Percentiles rank a stretch among this genome's conserved stretches.
phyloP scores from a whole-genome alignment of 2,888 invertebrate species.

The Papilio elwesi region DNA sequence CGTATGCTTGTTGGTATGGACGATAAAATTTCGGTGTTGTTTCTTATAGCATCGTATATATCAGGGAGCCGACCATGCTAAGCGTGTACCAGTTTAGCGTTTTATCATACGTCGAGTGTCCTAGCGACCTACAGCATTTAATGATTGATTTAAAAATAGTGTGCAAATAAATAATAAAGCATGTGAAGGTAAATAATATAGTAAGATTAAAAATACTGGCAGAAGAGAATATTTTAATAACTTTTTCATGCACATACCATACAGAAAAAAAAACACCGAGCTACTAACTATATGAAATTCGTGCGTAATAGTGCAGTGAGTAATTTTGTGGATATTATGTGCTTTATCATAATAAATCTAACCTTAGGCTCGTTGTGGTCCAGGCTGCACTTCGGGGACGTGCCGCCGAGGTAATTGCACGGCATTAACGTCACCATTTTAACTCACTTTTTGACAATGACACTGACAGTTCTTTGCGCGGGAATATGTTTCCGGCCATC shows the following conservation, averaged over 20 bases:
- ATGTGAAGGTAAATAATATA: not conserved
- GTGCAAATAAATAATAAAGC: conserved; percentile 1
- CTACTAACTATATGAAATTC: not conserved
- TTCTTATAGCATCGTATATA: not conserved
- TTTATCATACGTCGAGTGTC: no score
- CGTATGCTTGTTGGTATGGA: conserved; percentile 61
- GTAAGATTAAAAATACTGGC: not conserved
- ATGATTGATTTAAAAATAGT: not conserved
- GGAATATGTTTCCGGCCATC: conserved; percentile 62
- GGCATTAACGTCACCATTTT: conserved; percentile 88
- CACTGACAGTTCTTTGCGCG: conserved; percentile 76
- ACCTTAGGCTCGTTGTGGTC: conserved; percentile 81
- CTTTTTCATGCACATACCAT: conserved; percentile 21
- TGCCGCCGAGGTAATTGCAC: conserved; percentile 86
- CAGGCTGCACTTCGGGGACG: conserved; percentile 81
- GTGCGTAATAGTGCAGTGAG: conserved; percentile 23
- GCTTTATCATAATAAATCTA: conserved; percentile 53
- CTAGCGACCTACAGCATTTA: not conserved
- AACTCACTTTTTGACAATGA: conserved; percentile 63
- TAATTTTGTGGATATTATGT: conserved; percentile 19
- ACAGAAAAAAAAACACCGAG: conserved; percentile 3
- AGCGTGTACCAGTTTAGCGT: no score
- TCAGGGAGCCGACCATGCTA: no score
- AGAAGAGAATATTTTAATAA: not conserved
- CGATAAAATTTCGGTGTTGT: conserved; percentile 72